Evolutionary conservation across 2,113 vertebrate species (phyloP).

Genomic region (Corvus hawaiiensis): DNA sequence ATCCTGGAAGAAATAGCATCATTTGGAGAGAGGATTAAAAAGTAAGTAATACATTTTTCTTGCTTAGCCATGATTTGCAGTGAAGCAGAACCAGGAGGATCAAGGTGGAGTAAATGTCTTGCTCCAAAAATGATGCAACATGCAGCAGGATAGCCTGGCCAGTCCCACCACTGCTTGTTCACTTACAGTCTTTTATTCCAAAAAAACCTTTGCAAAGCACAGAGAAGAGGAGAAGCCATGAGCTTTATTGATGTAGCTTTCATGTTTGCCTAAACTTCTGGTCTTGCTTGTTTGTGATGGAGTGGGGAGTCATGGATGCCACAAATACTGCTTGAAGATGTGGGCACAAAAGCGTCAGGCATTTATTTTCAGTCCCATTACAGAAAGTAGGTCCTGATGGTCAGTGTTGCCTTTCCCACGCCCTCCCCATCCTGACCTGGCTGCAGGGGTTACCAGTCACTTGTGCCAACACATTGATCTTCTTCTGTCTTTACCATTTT

Average conservation of each 20-base stretch:
- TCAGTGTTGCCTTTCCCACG: neutral
- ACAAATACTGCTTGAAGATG: neutral
- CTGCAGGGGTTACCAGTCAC: neutral
- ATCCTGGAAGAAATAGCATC: slow-evolving; percentile 88
- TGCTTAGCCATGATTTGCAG: neutral
- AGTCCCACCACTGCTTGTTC: neutral
- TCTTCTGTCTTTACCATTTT: neutral
- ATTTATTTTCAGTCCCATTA: neutral
- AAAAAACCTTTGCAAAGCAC: neutral
- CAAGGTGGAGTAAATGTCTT: neutral
- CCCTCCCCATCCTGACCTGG: neutral
- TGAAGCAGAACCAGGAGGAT: neutral
- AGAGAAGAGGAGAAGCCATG: neutral
- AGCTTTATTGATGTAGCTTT: neutral
- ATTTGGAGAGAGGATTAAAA: slow-evolving; percentile 92
- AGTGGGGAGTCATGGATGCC: neutral
- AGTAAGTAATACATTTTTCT: slow-evolving; percentile 75
- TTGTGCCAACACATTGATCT: neutral
- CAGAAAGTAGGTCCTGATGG: neutral
- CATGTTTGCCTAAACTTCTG: neutral
- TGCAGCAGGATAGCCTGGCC: neutral
- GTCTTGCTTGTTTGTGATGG: neutral
- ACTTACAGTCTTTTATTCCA: neutral
- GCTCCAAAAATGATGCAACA: neutral
- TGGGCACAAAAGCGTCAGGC: neutral